Percentiles rank a stretch among this genome's conserved stretches.
Evolutionary conservation across 2,888 invertebrate genomes (phyloP).

Genomic region (Leucozona laternaria): DNA sequence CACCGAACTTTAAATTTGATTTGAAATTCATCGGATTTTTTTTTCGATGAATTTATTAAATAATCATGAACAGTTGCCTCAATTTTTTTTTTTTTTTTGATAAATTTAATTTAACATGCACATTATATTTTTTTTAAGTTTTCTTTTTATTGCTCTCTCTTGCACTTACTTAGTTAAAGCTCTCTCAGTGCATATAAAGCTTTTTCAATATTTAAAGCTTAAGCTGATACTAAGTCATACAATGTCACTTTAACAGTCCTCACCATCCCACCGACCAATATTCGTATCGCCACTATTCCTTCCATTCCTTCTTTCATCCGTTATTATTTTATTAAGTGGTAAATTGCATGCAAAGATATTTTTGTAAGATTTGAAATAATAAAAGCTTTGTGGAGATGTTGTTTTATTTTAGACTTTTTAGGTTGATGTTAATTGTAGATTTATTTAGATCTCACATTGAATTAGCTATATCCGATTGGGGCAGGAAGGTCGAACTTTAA

Average conservation of each 20-base stretch:
- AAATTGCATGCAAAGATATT: neutral
- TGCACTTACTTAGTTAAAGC: conserved; percentile 22
- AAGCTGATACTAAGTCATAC: neutral
- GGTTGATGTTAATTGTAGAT: conserved; percentile 21
- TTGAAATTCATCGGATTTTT: conserved; percentile 38
- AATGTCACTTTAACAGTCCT: neutral
- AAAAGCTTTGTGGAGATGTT: conserved; percentile 42
- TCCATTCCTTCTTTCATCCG: neutral
- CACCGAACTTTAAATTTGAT: conserved; percentile 39
- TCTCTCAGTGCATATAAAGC: neutral
- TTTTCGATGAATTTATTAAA: conserved; percentile 42
- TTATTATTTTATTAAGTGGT: neutral
- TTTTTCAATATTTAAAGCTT: neutral
- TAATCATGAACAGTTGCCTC: conserved; percentile 43
- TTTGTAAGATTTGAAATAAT: neutral
- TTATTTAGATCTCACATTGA: conserved; percentile 77
- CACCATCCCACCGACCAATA: conserved; percentile 34
- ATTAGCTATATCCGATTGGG: conserved; percentile 77
- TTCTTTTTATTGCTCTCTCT: conserved; percentile 16
- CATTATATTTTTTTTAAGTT: conserved; percentile 3
- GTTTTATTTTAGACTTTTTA: conserved; percentile 6
- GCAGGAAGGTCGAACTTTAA: conserved; percentile 75
- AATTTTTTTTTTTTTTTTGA: conserved; percentile 12
- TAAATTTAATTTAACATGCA: conserved; percentile 10
- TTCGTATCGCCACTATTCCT: neutral